Evolutionary conservation across 1,140 invertebrate species (phyloP), one percentile per base, ranked within the genome.

Genomic region (Papilio helenus): DNA sequence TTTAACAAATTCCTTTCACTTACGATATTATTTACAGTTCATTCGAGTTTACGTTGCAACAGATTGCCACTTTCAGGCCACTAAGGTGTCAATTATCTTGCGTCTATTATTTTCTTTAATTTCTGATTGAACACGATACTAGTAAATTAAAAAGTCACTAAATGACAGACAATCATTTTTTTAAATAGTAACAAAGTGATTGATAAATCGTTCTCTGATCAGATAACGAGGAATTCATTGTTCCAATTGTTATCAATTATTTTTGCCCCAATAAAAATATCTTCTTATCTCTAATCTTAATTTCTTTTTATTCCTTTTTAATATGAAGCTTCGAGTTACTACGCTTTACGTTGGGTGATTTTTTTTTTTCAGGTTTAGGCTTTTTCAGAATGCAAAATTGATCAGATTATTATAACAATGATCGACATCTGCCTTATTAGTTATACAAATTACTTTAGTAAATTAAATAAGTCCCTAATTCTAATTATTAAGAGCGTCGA

Each of bases 111-210:
- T 65, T 26, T 65, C 23, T 10, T 26, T 18, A 29, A 68, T 29
- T 68, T 29, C 4, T 29, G 61, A 68, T 68, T 16, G 61, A 68
- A 68, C 51, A 20, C 7, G 58, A 26, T 68, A 26, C 1, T 68
- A 14, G 34, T 68, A 68, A 68, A 68, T 68, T 68, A 29, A 68
- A 68, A 68, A 68, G 61, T 16, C 26, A 29, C 18, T 34, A 68
- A 34, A 29, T 68, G 61, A 68, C 26, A 61, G 58, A 23, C 23
- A 26, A 23, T 61, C 58, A 61, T 26, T 61, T 61, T 12, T 34
- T 23, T 34, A 23, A 61, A 61, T 26, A 23, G 58, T 68, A 68
- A 68, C 23, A 68, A 68, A 29, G 26, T 68, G 26, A 68, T 29
- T 29, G 20, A 61, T 23, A 23, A 68, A 68, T 16, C 14, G 14